Evolutionary conservation across 2,113 vertebrate species (phyloP), one percentile per base, ranked within the genome.

Genomic region (Petroica traversi): DNA sequence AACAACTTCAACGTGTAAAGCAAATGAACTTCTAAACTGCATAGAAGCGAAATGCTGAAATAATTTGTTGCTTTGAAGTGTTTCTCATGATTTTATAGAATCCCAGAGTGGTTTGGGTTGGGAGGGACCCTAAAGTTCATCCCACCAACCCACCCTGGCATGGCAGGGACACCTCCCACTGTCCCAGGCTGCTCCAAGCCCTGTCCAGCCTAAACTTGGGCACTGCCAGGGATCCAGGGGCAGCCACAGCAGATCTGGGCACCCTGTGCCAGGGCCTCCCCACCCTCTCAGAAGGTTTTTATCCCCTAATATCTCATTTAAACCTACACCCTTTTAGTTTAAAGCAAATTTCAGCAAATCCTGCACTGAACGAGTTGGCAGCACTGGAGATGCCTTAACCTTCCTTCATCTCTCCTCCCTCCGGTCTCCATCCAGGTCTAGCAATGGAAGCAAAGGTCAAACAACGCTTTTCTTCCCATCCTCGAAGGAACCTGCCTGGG

Each of bases 251-350:
- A 36, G 0, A 41, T 63, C 48, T 79, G 57, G 24, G 13, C 5
- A 16, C 1, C n/a, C 58, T 41, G 10, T 41, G 31, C 43, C 75
- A 63, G 58, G 28, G 34, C 28, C 26, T 52, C 0, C 0, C 8
- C 23, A 20, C 4, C 8, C 52, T 67, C 45, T 0, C 6, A 40
- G n/a, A 26, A 67, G 8, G 5, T 2, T 36, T 34, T 62, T 29
- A n/a, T 20, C 2, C 2, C 17, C 24, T 20, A 10, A 40, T 34
- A 46, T 40, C 11, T 12, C 31, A 34, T 41, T 17, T 38, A 68
- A 82, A 61, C 4, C 14, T 0, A 3, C 12, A 48, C 1, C 41
- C 25, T 48, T 23, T 34, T 34, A 33, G 34, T 41, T 48, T 46
- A 10, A 68, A 48, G 20, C 6, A 9, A 6, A 3, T 76, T 62